Conservation (phyloP, 2,888 invertebrate genomes). For the Argyresthia goedartella region DNA sequence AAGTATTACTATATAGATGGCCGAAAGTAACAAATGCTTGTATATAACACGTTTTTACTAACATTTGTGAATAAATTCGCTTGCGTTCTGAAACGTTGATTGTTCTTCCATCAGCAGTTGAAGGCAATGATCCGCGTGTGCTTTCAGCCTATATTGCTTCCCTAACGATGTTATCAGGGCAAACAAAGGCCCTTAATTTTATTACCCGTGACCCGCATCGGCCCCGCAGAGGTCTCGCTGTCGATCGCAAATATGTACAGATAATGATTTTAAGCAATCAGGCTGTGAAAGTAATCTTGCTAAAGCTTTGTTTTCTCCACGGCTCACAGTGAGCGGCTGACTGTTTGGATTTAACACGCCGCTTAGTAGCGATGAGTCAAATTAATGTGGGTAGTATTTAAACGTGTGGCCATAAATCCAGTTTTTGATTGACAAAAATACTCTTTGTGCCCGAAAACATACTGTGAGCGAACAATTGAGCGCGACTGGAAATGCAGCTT, state of each 20-base stretch:
- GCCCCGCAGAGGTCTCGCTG: conserved; percentile 11
- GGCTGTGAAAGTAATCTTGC: background rate
- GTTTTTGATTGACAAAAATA: no score
- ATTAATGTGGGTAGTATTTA: no score
- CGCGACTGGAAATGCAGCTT: no score
- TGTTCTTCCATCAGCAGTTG: background rate
- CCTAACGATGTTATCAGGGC: conserved; percentile 40
- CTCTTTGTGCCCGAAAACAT: no score
- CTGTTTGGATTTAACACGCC: no score
- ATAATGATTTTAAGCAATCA: background rate
- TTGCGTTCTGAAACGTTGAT: background rate
- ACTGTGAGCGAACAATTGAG: no score
- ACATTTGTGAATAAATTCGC: background rate
- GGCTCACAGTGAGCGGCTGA: no score
- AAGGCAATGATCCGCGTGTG: background rate
- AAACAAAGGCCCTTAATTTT: conserved; percentile 44
- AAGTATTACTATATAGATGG: no score
- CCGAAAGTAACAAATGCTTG: no score
- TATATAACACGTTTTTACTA: conserved; percentile 31
- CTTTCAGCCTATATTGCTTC: conserved; percentile 26
- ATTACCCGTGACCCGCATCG: conserved; percentile 35
- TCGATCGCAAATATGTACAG: background rate
- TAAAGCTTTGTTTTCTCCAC: background rate
- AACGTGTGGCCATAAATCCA: no score
- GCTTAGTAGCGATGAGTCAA: no score